Evolutionary conservation across 1,140 invertebrate genomes (phyloP).

Genomic region (Papilio xuthus): DNA sequence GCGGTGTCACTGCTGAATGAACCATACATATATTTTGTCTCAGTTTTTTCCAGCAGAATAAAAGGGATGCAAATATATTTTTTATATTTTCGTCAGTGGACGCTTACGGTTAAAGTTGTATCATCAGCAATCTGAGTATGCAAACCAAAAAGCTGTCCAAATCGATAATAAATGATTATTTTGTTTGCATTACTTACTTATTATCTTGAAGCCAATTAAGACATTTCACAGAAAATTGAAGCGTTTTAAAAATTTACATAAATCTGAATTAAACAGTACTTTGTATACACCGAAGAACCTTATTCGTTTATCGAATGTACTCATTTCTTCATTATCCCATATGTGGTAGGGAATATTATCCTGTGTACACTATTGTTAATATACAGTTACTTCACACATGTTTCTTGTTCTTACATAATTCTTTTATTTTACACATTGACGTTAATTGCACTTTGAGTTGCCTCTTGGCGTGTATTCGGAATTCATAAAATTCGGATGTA

Average conservation of each 20-base stretch:
- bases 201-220: neutral
- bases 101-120: neutral
- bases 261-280: conserved; percentile 1
- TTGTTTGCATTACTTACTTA: neutral
- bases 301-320: conserved; percentile 18
- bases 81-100: neutral
- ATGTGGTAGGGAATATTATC: conserved; percentile 17
- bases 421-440: conserved; percentile 29
- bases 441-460: conserved; percentile 25
- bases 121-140: neutral
- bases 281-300: neutral
- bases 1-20: no score
- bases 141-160: neutral
- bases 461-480: conserved; percentile 27
- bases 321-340: conserved; percentile 29
- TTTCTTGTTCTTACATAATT: conserved; percentile 17
- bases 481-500: neutral
- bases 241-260: conserved; percentile 14
- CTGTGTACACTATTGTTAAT: conserved; percentile 19
- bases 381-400: conserved; percentile 22
- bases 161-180: neutral
- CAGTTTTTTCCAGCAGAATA: no score
- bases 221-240: conserved; percentile 18
- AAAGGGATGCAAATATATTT: no score
- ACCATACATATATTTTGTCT: no score